Evolutionary conservation across 2,888 invertebrate genomes (phyloP).

Genomic region (Microplitis deprimator): DNA sequence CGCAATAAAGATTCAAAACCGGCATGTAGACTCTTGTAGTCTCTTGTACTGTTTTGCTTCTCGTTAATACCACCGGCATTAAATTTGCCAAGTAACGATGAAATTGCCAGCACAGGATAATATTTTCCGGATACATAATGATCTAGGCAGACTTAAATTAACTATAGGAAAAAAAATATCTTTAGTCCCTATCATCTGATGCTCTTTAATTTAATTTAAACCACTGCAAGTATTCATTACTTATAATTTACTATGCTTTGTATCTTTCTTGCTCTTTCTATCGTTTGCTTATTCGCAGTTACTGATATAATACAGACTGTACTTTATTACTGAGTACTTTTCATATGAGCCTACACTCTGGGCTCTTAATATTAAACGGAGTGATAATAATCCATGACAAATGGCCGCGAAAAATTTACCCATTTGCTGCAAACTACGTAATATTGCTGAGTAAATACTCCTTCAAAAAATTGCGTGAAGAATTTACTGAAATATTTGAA

Average conservation of each 20-base stretch:
- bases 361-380: too few species aligned
- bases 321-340: too few species aligned
- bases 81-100: constrained; percentile 66
- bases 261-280: not conserved
- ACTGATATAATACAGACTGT: not conserved
- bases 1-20: constrained; percentile 40
- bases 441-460: too few species aligned
- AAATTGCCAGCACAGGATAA: constrained; percentile 56
- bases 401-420: too few species aligned
- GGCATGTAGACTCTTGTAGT: constrained; percentile 5
- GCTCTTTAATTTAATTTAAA: not conserved
- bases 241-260: too few species aligned
- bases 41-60: constrained; percentile 15
- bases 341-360: too few species aligned
- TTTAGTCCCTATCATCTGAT: not conserved
- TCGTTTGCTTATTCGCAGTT: not conserved
- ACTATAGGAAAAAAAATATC: not conserved
- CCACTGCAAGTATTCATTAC: not conserved
- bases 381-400: too few species aligned
- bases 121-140: not conserved
- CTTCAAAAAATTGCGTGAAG: too few species aligned
- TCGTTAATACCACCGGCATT: constrained; percentile 49
- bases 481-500: too few species aligned
- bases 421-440: too few species aligned
- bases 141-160: constrained; percentile 10